Evolutionary conservation across 1,140 invertebrate species (phyloP), one percentile per base, ranked within the genome.

Genomic region (Bombus impatiens): DNA sequence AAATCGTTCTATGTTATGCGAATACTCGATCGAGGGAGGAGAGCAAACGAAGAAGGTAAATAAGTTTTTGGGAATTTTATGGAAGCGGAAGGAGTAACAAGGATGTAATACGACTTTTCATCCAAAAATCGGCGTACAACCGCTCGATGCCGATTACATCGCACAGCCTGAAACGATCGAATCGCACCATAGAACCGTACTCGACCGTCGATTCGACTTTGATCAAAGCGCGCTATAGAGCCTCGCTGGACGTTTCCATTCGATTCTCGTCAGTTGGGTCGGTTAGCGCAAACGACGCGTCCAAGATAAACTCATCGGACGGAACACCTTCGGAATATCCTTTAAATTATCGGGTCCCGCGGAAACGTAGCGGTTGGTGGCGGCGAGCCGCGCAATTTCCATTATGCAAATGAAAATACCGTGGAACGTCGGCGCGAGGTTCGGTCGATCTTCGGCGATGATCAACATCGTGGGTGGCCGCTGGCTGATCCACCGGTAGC

Each of bases 331-430:
- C 12, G 37, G 28, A 78, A 70, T 86, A 47, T 80, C 35, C 32
- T 28, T n/a, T 79, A 70, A 81, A 86, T 70, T 70, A 68, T 68
- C 83, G 65, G 13, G 71, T 78, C 25, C 28, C 68, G 35, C 62
- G 53, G 79, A 86, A 86, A 81, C 53, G 35, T 78, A 59, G 62
- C 42, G 40, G 25, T 47, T 57, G 47, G 78, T 62, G 37, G 71
- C 62, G n/a, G 62, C 47, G 62, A 71, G n/a, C 32, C 78, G 65
- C 77, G 74, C 59, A 71, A 67, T 89, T 85, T 90, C 71, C 83
- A 90, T 90, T 90, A 90, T 90, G 89, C 88, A 83, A 90, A 90
- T 90, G 84, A 62, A 86, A 90, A 90, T 88, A 90, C 80, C 47
- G 80, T 81, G 72, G 86, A 80, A 88, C 81, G 78, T 82, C 85